Base-by-base conservation (phyloP, 1,140 invertebrate genomes). In the Zaprionus tsacasi region DNA sequence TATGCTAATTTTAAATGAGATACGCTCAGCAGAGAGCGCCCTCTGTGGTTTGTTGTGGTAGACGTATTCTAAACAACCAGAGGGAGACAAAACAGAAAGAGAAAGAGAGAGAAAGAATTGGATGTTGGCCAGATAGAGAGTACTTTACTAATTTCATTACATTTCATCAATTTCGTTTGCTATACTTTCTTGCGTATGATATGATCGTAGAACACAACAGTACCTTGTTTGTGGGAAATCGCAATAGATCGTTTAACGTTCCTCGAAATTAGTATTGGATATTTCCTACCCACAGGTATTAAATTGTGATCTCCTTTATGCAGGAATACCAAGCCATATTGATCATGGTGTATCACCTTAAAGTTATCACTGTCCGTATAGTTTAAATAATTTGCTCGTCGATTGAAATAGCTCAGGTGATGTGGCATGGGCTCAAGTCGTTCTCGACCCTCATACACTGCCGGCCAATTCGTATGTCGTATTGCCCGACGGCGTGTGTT, bases 181-280 rank as follows among this genome's bases (percentile, higher is more conserved):
- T 89, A 88, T 2, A 86, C 80, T 63, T 92, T 92, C 59, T 91
- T 92, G 56, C 91, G 83, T 8, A 92, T 66, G 17, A 77, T 13
- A 38, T 92, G 91, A 80, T 92, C 91, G 52, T 92, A 92, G 33
- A 92, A 83, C 8, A 91, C 61, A 1, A 90, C 67, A 43, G 76
- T 72, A 10, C 89, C 87, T 36, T 82, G 85, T 27, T 70, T 79
- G 1, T 82, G 78, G 0, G 91, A 91, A 43, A 63, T 70, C 2
- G 68, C 52, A 70, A 81, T 85, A 3, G 69, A 38, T 3, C 91
- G 69, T 10, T 35, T 79, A 21, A 78, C 73, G 59, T 91, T 91
- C 0, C 48, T 71, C 6, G 68, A 65, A 70, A 78, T n/a, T 54
- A 50, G 27, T 3, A n/a, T 75, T 85, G 0, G 3, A 6, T 0